Conservation (phyloP, 2,888 invertebrate genomes). For the Villa cingulata region DNA sequence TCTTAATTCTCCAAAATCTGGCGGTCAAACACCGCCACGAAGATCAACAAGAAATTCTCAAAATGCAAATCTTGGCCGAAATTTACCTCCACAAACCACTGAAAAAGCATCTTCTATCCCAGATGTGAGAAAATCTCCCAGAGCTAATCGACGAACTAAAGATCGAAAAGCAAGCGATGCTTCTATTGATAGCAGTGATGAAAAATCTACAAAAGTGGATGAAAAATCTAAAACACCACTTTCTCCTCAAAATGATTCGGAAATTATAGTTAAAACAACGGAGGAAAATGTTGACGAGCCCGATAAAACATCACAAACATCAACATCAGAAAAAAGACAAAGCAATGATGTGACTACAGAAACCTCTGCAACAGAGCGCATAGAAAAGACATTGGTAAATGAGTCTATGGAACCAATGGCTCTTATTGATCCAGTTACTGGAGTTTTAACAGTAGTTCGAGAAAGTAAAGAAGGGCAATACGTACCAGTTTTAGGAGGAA, state of each 20-base stretch:
- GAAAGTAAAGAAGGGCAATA: conserved; percentile 58
- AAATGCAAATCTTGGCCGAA: conserved; percentile 21
- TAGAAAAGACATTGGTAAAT: not conserved
- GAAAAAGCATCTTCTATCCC: conserved; percentile 1
- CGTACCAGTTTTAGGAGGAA: conserved; percentile 39
- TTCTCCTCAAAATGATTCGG: conserved; percentile 12
- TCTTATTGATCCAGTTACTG: conserved; percentile 61
- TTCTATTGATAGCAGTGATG: conserved; percentile 48
- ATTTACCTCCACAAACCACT: conserved; percentile 5
- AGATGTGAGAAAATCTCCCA: conserved; percentile 48
- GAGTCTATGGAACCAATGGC: conserved; percentile 42
- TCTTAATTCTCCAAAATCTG: conserved; percentile 29
- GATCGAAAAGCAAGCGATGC: conserved; percentile 53
- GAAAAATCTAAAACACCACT: conserved; percentile 13
- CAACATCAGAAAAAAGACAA: conserved; percentile 3
- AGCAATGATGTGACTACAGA: not conserved
- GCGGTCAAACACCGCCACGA: conserved; percentile 32
- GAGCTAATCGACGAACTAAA: conserved; percentile 47
- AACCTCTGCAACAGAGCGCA: not conserved
- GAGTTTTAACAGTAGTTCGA: conserved; percentile 52
- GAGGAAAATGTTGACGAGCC: conserved; percentile 13
- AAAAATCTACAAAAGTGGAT: conserved; percentile 30
- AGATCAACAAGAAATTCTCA: conserved; percentile 35
- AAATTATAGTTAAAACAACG: conserved; percentile 22
- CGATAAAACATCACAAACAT: not conserved